phyloP scores from a whole-genome alignment of 1,140 invertebrate genomes.

The Diploscapter pachys region DNA sequence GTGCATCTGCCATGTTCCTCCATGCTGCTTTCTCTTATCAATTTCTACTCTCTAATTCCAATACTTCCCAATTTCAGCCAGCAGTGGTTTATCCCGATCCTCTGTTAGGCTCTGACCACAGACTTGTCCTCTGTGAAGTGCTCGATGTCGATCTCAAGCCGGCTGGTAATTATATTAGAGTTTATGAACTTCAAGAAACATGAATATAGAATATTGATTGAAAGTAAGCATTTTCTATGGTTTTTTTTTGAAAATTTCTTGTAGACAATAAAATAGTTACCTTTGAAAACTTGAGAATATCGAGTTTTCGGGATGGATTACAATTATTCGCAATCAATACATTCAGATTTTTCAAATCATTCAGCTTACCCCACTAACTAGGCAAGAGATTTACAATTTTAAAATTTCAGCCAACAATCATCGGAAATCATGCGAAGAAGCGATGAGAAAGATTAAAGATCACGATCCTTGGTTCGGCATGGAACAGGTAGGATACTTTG shows the following conservation, averaged over 20 bases:
- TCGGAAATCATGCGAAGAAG: conserved; percentile 72
- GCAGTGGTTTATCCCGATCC: conserved; percentile 87
- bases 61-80: conserved; percentile 61
- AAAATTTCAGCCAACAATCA: conserved; percentile 59
- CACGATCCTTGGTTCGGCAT: conserved; percentile 88
- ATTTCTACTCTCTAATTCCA: too few relatives aligned
- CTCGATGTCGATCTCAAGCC: conserved; percentile 72
- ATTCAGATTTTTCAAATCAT: neutral
- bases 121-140: conserved; percentile 82
- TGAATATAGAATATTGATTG: too few relatives aligned
- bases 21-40: too few relatives aligned
- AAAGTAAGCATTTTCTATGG: too few relatives aligned
- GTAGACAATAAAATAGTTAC: too few relatives aligned
- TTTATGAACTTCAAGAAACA: too few relatives aligned
- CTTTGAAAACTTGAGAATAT: too few relatives aligned
- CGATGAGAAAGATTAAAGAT: conserved; percentile 69
- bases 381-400: neutral
- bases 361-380: neutral
- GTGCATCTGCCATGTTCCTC: too few relatives aligned
- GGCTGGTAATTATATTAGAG: conserved; percentile 63
- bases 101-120: conserved; percentile 81
- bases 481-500: conserved; percentile 68
- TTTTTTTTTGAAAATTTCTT: too few relatives aligned
- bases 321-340: too few relatives aligned
- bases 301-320: too few relatives aligned